Base-by-base conservation (phyloP, 2,888 invertebrate species). In the Dicycla oo region DNA sequence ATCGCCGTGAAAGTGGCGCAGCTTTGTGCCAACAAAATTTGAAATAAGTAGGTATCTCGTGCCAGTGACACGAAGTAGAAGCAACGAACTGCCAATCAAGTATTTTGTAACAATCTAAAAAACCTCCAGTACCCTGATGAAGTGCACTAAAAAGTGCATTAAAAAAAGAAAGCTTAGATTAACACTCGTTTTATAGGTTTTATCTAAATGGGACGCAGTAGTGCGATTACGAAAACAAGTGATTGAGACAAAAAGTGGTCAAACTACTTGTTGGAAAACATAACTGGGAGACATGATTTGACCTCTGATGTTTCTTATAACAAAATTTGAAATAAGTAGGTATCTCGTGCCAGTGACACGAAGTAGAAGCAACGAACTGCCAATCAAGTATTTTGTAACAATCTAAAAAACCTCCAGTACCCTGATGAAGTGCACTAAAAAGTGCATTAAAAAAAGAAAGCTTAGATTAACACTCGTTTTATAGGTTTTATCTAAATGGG, bases 141-240 rank as follows among this genome's bases (percentile, higher is more conserved):
- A 30, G 2, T 30, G 30, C 30, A 49, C 10, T 18, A 10, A 11
- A n/a, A n/a, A 49, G 10, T 49, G 30, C 54, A 78, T 38, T 34
- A n/a, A 62, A 54, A 23, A 20, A 34, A 11, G 30, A 56, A 18
- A 56, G 18, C 45, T 75, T 54, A 43, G 30, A 66, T 49, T 65
- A 51, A 30, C 30, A 69, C 2, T 11, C 13, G 47, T 63, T 74
- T 54, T 23, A 63, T 38, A 20, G 11, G 49, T 20, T 72, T 78
- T 70, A 79, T 82, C 57, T 63, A 66, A 82, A 62, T 62, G 20
- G 83, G 38, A 51, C 68, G 38, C 64, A 78, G 20, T 40, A 54
- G 26, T 43, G n/a, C n/a, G n/a, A n/a, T n/a, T n/a, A n/a, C n/a
- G n/a, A n/a, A n/a, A n/a, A n/a, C n/a, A n/a, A n/a, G n/a, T n/a